Percentiles rank a stretch among this genome's conserved stretches.
Evolutionary conservation across 2,888 invertebrate species (phyloP).

Genomic region (Pyrrhosoma nymphula): DNA sequence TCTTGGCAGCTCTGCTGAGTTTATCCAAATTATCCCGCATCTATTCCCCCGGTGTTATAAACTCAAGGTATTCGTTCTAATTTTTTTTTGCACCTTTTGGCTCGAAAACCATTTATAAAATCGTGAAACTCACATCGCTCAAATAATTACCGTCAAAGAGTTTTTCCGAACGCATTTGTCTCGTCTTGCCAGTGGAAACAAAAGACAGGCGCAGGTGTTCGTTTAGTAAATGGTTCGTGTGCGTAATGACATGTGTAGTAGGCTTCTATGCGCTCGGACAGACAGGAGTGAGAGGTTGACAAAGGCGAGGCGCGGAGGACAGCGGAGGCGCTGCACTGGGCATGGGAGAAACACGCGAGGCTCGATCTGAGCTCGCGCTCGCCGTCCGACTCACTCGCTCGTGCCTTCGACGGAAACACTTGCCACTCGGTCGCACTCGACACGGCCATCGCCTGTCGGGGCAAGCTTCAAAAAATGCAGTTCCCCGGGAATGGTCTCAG

Average conservation of each 20-base stretch:
- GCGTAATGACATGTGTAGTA: slow-evolving; percentile 45
- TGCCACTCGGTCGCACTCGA: neutral
- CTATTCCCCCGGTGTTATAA: too few species aligned
- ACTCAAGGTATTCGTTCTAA: too few species aligned
- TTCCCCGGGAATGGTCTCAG: neutral
- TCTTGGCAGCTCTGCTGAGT: too few species aligned
- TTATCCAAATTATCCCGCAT: too few species aligned
- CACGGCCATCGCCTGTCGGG: neutral
- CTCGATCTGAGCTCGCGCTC: neutral
- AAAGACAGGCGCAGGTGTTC: slow-evolving; percentile 16
- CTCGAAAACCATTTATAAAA: neutral
- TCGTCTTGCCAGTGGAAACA: slow-evolving; percentile 2
- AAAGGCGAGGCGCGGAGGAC: neutral
- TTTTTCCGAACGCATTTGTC: slow-evolving; percentile 12
- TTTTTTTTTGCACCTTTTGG: too few species aligned
- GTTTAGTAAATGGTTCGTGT: slow-evolving; percentile 19
- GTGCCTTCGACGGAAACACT: neutral
- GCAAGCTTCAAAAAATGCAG: neutral
- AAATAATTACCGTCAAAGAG: neutral
- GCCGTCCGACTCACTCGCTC: neutral
- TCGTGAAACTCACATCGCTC: neutral
- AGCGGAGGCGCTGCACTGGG: neutral
- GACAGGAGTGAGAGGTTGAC: neutral
- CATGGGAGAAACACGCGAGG: too few species aligned
- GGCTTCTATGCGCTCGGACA: neutral